A percentile compares a stretch with the other conserved stretches of the same genome.
phyloP scores from a whole-genome alignment of 2,888 invertebrate species.

The Phorcus lineatus region DNA sequence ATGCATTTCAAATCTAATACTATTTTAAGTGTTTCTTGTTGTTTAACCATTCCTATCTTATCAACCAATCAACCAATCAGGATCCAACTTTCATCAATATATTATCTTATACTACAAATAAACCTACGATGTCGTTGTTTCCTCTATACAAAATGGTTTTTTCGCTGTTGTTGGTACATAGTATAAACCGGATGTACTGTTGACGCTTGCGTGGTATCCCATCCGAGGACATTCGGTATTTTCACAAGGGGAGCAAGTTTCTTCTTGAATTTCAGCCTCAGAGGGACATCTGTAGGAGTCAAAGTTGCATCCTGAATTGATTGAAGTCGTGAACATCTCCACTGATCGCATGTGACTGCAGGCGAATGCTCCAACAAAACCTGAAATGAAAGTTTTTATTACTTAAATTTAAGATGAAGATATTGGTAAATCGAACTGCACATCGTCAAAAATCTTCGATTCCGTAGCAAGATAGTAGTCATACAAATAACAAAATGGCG shows the following conservation, averaged over 20 bases:
- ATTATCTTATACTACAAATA: no score
- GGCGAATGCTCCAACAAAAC: constrained; percentile 77
- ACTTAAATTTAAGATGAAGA: no score
- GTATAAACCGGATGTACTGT: constrained; percentile 28
- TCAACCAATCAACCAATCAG: no score
- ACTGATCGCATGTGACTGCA: constrained; percentile 92
- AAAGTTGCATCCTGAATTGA: constrained; percentile 84
- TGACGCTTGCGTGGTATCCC: constrained; percentile 42
- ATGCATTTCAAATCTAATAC: no score
- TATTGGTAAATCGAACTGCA: no score
- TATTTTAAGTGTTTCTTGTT: no score
- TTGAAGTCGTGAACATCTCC: constrained; percentile 88
- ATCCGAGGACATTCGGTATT: constrained; percentile 40
- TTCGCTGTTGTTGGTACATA: constrained; percentile 28
- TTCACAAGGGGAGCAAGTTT: constrained; percentile 76
- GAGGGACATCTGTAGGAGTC: constrained; percentile 86
- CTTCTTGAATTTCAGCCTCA: constrained; percentile 86
- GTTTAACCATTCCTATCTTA: no score
- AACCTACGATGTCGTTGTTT: not conserved
- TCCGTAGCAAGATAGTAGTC: no score
- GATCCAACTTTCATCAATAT: no score
- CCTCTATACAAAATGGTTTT: constrained; percentile 25
- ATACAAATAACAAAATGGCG: no score
- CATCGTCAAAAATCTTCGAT: no score
- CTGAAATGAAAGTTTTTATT: constrained; percentile 34